Evolutionary conservation across 2,888 invertebrate genomes (phyloP).

Genomic region (Andrena chrysosceles): DNA sequence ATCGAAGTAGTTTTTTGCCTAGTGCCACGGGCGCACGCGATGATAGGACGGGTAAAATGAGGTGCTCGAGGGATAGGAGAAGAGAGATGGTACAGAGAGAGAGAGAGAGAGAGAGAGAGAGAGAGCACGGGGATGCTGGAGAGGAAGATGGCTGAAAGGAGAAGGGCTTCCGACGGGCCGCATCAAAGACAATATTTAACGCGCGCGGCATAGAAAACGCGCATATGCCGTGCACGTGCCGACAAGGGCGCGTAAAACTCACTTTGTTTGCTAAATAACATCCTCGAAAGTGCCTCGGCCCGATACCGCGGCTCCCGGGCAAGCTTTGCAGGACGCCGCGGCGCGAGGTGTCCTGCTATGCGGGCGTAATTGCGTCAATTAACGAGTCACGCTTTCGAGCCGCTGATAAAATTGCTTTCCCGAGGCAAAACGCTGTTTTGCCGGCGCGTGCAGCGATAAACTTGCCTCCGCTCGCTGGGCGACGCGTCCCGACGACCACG

Average conservation of each 20-base stretch:
- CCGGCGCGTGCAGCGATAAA: background rate
- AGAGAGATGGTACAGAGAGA: slow-evolving; percentile 29
- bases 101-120: slow-evolving; percentile 37
- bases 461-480: background rate
- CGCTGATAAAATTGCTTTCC: slow-evolving; percentile 49
- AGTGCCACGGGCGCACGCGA: slow-evolving; percentile 14
- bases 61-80: background rate
- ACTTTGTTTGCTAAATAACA: slow-evolving; percentile 84
- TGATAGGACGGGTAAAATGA: background rate
- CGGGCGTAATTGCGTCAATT: slow-evolving; percentile 65
- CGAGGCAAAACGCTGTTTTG: background rate
- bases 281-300: slow-evolving; percentile 74
- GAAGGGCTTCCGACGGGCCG: slow-evolving; percentile 82
- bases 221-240: slow-evolving; percentile 84
- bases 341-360: slow-evolving; percentile 50
- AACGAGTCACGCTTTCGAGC: slow-evolving; percentile 42
- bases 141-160: slow-evolving; percentile 48
- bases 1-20: slow-evolving; percentile 81
- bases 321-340: slow-evolving; percentile 59
- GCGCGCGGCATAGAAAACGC: slow-evolving; percentile 74
- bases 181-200: slow-evolving; percentile 84
- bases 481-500: background rate
- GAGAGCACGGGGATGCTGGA: slow-evolving; percentile 24
- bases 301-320: slow-evolving; percentile 53
- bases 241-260: slow-evolving; percentile 80